Evolutionary conservation across 2,113 vertebrate genomes (phyloP), one percentile per base, ranked within the genome.

Genomic region (Colaptes auratus): DNA sequence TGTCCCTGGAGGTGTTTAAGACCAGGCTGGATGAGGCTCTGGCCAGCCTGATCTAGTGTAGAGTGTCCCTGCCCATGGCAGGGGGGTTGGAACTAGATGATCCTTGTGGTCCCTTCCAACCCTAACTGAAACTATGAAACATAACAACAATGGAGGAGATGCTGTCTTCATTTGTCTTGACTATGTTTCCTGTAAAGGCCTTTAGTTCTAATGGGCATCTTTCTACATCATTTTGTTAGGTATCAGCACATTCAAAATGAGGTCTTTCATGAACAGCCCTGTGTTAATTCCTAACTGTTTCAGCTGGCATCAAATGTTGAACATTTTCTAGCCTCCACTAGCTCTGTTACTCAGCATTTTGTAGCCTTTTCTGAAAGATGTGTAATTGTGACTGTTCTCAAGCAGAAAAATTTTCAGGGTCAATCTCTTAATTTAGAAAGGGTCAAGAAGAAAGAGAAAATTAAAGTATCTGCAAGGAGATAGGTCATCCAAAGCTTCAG

Each of bases 201-300:
- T 0, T 76, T 39, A 30, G 24, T 35, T 91, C 44, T 82, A 76
- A 65, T 25, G 39, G 79, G 42, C 36, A 73, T 58, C 30, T 25
- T 82, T 82, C n/a, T 52, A 27, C 31, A 58, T 76, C 46, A 20
- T 48, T 82, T 73, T 76, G 30, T 15, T 59, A 59, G 11, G 11
- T 70, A 74, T 14, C n/a, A 86, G 75, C 50, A 70, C 50, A 55
- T 72, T 82, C 50, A 73, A 39, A 85, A 21, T 12, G 18, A 72
- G 20, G 15, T 75, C 48, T 55, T 64, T 1, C 39, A 1, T 75
- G 39, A 86, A 7, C 4, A 69, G 8, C 20, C 6, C 0, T 4
- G 15, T 30, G 74, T 73, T 55, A 55, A 11, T 10, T 50, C 60
- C 53, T 80, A 28, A 50, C 52, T 65, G 20, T 19, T 84, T 66